Percentiles rank a stretch among this genome's conserved stretches.
phyloP scores from a whole-genome alignment of 1,140 invertebrate species.

The Chionoecetes opilio region DNA sequence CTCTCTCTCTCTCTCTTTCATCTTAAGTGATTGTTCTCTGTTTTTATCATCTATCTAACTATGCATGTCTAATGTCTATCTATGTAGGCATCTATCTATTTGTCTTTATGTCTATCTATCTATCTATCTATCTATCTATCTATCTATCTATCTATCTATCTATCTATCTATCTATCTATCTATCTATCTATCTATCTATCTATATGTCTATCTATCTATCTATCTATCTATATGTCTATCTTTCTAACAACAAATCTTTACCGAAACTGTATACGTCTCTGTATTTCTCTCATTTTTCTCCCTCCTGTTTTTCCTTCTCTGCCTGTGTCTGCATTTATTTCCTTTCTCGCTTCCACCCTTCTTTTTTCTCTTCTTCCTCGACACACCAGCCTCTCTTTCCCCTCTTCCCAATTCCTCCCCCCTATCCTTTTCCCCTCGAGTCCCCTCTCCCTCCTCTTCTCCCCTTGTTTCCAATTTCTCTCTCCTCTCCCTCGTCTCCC shows the following conservation, averaged over 20 bases:
- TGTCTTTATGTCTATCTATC: slow-evolving; percentile 38
- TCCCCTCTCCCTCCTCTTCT: background rate
- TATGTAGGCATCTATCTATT: background rate
- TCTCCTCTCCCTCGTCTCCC: slow-evolving; percentile 21
- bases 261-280: slow-evolving; percentile 28
- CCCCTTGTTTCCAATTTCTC: background rate
- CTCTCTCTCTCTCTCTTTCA: slow-evolving; percentile 22
- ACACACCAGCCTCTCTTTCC: background rate
- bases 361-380: background rate
- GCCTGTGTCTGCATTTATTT: background rate
- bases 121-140: background rate
- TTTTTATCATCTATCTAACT: background rate
- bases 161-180: slow-evolving; percentile 45
- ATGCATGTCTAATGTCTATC: background rate
- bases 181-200: slow-evolving; percentile 14
- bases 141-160: background rate
- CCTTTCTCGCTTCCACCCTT: slow-evolving; percentile 5
- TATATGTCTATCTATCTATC: slow-evolving; percentile 36
- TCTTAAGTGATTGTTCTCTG: background rate
- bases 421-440: background rate
- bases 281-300: slow-evolving; percentile 15
- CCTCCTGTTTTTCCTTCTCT: slow-evolving; percentile 38
- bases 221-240: background rate
- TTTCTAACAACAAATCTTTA: background rate
- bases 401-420: slow-evolving; percentile 28